Percentiles rank a stretch among this genome's conserved stretches.
Evolutionary conservation across 2,888 invertebrate species (phyloP).

Genomic region (Oligia latruncula): DNA sequence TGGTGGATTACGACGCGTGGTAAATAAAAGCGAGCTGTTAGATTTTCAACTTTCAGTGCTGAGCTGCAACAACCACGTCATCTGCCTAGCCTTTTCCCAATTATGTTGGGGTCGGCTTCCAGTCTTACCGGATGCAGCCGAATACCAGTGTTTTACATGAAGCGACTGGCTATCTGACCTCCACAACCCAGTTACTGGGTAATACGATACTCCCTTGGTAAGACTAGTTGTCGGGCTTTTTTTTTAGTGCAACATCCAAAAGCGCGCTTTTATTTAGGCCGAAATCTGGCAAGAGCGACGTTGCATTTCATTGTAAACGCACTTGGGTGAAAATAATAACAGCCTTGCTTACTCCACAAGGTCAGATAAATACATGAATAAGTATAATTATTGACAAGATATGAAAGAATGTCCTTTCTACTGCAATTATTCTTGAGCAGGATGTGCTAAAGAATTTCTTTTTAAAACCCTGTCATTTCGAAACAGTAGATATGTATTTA

Average conservation of each 20-base stretch:
- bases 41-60: too few relatives aligned
- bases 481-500: background rate
- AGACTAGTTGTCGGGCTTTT: too few relatives aligned
- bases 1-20: too few relatives aligned
- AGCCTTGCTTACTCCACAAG: background rate
- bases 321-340: background rate
- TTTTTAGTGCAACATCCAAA: background rate
- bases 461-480: slow-evolving; percentile 14
- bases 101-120: background rate
- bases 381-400: slow-evolving; percentile 8
- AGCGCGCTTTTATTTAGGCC: background rate
- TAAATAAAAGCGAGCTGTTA: too few relatives aligned
- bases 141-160: too few relatives aligned
- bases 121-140: too few relatives aligned
- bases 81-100: background rate
- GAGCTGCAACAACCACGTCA: too few relatives aligned
- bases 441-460: slow-evolving; percentile 48
- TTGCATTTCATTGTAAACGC: background rate
- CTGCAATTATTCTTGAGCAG: slow-evolving; percentile 33
- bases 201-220: too few relatives aligned
- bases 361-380: background rate
- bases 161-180: too few relatives aligned
- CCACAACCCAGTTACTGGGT: too few relatives aligned
- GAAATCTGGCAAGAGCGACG: background rate
- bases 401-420: slow-evolving; percentile 40